Evolutionary conservation across 2,888 invertebrate species (phyloP), one percentile per base, ranked within the genome.

Genomic region (Orchesellides sinensis): DNA sequence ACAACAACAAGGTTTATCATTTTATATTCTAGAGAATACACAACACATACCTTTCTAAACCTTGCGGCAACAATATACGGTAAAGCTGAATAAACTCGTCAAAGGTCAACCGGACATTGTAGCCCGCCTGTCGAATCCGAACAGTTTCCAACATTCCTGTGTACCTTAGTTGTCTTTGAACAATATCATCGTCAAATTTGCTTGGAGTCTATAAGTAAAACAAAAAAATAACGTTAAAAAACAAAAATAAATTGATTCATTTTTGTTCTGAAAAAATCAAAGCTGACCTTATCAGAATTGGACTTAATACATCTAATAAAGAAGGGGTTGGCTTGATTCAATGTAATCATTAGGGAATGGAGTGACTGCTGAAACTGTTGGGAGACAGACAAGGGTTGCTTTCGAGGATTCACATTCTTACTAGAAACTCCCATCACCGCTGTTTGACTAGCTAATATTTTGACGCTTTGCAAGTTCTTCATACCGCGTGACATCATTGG

Each of bases 81-180:
- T 98, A 98, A 79, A 96, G 91, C 89, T 97, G 96, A 84, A 96
- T 96, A 90, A 98, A 98, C 90, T 98, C 97, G 90, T 97, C 96
- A 90, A 97, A 98, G 0, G 96, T 95, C 40, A 98, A 92, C 40
- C 98, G 92, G 83, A 98, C 97, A 90, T 97, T 97, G 91, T 98
- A 98, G 1, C 98, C 98, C 1, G 98, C 97, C 89, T 97, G 96
- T 66, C 98, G 92, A 85, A 98, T 98, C 88, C 97, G 92, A 14
- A 98, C 98, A 0, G 98, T 98, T 90, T 98, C 98, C 89, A 98
- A 90, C 98, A 98, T 98, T 83, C 98, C 98, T 0, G 98, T 98
- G 90, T 98, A 98, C 10, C 98, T 92, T 80, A 98, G 91, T 90
- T 96, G 95, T 68, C 97, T 92, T 89, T 97, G 95, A 8, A 98